A percentile compares a stretch with the other conserved stretches of the same genome.
Conservation (phyloP, 2,113 vertebrate genomes). For the Lepus europaeus region DNA sequence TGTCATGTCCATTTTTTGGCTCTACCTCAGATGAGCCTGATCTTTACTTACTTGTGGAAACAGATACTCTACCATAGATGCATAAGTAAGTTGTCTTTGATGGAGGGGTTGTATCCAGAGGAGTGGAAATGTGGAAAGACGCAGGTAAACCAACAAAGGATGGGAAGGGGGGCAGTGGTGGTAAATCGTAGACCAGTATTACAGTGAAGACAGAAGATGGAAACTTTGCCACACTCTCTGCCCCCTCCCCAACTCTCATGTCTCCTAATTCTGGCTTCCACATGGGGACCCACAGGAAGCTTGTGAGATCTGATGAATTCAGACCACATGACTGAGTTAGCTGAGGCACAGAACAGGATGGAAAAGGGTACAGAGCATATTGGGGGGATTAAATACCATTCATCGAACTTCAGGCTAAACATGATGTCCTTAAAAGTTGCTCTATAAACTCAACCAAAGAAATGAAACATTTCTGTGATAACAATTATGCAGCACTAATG, state of each 20-base stretch:
- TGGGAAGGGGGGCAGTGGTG: no score
- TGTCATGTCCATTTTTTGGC: fast-evolving
- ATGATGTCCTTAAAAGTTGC: not conserved
- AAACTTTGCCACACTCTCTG: fast-evolving
- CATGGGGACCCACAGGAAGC: not conserved
- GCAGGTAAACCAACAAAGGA: no score
- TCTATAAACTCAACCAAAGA: no score
- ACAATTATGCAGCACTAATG: no score
- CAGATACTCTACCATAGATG: not conserved
- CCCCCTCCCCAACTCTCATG: fast-evolving
- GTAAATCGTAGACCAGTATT: not conserved
- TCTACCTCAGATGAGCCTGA: not conserved
- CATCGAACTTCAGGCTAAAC: no score
- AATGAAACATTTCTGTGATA: no score
- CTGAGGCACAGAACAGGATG: not conserved
- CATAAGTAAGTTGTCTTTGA: not conserved
- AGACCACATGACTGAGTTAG: not conserved
- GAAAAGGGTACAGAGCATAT: not conserved
- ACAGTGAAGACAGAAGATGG: not conserved
- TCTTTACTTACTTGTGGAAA: not conserved
- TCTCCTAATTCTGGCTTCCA: not conserved
- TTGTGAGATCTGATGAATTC: fast-evolving
- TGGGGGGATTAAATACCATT: not conserved
- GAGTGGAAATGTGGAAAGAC: not conserved
- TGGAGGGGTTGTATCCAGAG: fast-evolving